A percentile compares a stretch with the other conserved stretches of the same genome.
Evolutionary conservation across 2,113 vertebrate species (phyloP).

Genomic region (Tychaedon coryphoeus): DNA sequence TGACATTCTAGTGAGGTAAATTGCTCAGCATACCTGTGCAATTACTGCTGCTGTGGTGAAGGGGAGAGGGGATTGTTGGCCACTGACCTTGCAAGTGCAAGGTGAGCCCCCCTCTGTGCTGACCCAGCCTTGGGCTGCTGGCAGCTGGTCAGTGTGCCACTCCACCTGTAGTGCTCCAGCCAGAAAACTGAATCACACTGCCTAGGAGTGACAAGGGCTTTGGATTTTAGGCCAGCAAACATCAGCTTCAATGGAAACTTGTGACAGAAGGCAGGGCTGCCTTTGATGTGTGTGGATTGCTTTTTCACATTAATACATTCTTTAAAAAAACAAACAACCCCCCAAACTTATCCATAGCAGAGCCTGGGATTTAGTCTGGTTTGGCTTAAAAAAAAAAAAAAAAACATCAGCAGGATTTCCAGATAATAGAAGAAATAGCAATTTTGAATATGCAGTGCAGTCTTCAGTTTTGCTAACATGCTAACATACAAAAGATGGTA

Average conservation of each 20-base stretch:
- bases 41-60: not conserved
- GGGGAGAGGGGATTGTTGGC: not conserved
- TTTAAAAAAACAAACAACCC: accelerated
- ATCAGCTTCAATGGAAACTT: not conserved
- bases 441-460: not conserved
- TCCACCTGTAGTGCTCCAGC: conserved; percentile 21
- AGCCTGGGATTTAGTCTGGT: not conserved
- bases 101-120: conserved; percentile 2
- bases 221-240: not conserved
- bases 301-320: not conserved
- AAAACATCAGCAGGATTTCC: not conserved
- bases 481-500: not conserved
- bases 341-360: not conserved
- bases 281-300: not conserved
- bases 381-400: not conserved
- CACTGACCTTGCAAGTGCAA: not conserved
- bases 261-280: not conserved
- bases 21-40: not conserved
- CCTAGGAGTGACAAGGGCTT: not conserved
- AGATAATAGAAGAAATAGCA: not conserved
- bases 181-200: conserved; percentile 5
- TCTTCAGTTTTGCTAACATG: not conserved
- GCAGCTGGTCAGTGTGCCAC: conserved; percentile 6
- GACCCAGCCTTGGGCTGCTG: not conserved
- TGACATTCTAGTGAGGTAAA: not conserved